Conservation (phyloP, 2,113 vertebrate genomes). For the Euleptes europaea region DNA sequence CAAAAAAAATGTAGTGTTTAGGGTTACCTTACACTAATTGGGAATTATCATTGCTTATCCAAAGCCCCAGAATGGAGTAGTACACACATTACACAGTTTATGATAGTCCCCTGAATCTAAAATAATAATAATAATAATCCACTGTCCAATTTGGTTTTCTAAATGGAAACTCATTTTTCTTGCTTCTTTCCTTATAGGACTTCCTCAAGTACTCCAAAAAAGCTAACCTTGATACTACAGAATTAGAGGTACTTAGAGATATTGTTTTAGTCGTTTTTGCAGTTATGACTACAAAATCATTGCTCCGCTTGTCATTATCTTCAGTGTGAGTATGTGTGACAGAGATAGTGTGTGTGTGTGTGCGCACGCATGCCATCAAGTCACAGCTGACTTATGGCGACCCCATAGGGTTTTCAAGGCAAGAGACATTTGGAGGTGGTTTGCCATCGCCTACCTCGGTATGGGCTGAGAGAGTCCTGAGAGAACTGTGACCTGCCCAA, state of each 20-base stretch:
- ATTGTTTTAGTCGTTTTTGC: slow-evolving; percentile 7
- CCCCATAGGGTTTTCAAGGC: no score
- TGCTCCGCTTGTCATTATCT: slow-evolving; percentile 8
- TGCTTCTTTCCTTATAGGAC: slow-evolving; percentile 75
- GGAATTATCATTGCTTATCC: background rate
- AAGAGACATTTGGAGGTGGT: no score
- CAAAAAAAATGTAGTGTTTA: background rate
- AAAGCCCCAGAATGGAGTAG: background rate
- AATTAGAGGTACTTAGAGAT: slow-evolving; percentile 86
- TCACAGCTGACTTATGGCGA: no score
- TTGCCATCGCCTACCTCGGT: no score
- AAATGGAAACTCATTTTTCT: background rate
- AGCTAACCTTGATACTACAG: slow-evolving; percentile 87
- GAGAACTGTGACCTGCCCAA: no score
- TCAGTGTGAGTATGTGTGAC: no score
- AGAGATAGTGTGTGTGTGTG: no score
- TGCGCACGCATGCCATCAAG: no score
- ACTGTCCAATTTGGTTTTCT: background rate
- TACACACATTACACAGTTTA: background rate
- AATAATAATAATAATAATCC: background rate
- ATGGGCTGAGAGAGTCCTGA: no score
- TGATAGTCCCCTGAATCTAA: background rate
- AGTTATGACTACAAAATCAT: background rate
- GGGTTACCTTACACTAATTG: background rate
- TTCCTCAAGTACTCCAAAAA: slow-evolving; percentile 97